Evolutionary conservation across 2,113 vertebrate genomes (phyloP), one percentile per base, ranked within the genome.

Genomic region (Eudyptes chrysolophus): DNA sequence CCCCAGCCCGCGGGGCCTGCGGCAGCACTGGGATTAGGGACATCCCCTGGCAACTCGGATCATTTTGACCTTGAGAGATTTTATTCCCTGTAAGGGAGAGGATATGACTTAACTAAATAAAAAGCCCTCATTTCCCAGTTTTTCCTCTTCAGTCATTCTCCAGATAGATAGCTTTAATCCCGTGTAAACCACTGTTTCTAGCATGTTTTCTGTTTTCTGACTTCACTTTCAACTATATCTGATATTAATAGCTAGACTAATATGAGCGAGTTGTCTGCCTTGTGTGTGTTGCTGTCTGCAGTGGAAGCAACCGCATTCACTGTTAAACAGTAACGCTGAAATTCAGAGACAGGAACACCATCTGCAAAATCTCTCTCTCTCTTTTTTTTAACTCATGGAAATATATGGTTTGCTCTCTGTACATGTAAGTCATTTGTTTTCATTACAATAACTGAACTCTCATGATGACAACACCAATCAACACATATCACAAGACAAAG

Each of bases 381-480:
- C 17, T 21, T 38, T 71, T 74, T 64, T 69, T 71, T 17, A 72
- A 25, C 46, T 64, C 38, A 3, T 18, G 5, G 44, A 82, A 96
- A 57, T 89, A 36, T 0, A 65, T 36, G 15, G 44, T 82, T 96
- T 91, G 54, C 40, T 89, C 40, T 70, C 90, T 60, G 55, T 87
- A 75, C 13, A 3, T 38, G 3, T 10, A 76, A 94, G 78, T 44
- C 10, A 82, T 91, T 87, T 4, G 19, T 76, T 95, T 84, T 82
- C 32, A 5, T 65, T 89, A 60, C 12, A 87, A 48, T 65, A 94
- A 77, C 87, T 65, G 68, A 92, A 72, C 40, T 80, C 51, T 61
- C 74, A 61, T 75, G 90, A 83, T 81, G 92, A 89, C 94, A 96
- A 29, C 20, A 87, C 57, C 42, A 58, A 89, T 89, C 89, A 89